These are phyloP conservation scores for Morpho achilles DNA, from an alignment of 2,888 invertebrate species.

Conservation along the genomic window DNA sequence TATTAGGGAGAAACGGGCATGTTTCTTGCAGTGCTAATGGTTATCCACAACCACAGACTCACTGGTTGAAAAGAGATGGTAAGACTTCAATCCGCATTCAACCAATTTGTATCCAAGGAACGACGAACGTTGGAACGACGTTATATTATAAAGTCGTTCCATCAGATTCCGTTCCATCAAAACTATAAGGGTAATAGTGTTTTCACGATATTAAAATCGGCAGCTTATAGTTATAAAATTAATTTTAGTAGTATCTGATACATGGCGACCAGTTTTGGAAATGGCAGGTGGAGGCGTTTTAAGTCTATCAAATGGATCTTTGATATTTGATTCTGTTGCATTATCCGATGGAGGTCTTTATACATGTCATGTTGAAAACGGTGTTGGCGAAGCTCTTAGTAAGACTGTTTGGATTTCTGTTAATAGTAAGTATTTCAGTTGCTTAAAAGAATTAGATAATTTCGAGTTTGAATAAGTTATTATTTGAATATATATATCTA, in stretches of 20 bases:
- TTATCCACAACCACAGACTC: constrained; percentile 87
- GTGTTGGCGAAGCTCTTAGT: constrained; percentile 70
- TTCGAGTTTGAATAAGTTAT: too few species aligned
- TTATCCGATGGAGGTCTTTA: constrained; percentile 69
- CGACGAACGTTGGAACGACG: too few species aligned
- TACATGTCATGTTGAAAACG: constrained; percentile 74
- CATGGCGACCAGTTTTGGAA: constrained; percentile 70
- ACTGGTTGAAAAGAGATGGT: constrained; percentile 87
- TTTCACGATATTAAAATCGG: too few species aligned
- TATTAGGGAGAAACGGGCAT: constrained; percentile 85
- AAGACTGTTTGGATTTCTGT: constrained; percentile 74
- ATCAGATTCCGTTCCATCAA: too few species aligned
- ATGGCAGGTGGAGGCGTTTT: constrained; percentile 71
- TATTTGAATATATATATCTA: too few species aligned
- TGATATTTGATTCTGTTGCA: constrained; percentile 69
- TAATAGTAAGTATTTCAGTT: constrained; percentile 58
- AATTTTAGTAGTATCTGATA: constrained; percentile 57
- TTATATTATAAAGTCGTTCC: too few species aligned
- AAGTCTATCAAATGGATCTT: constrained; percentile 68
- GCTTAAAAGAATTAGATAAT: too few species aligned
- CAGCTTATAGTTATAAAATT: background rate
- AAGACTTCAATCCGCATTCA: constrained; percentile 29
- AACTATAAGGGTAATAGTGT: too few species aligned
- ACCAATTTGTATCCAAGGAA: too few species aligned
- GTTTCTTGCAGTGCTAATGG: constrained; percentile 89